A percentile compares a stretch with the other conserved stretches of the same genome.
phyloP scores from a whole-genome alignment of 1,140 invertebrate genomes.

The Ceratosolen fusciceps region DNA sequence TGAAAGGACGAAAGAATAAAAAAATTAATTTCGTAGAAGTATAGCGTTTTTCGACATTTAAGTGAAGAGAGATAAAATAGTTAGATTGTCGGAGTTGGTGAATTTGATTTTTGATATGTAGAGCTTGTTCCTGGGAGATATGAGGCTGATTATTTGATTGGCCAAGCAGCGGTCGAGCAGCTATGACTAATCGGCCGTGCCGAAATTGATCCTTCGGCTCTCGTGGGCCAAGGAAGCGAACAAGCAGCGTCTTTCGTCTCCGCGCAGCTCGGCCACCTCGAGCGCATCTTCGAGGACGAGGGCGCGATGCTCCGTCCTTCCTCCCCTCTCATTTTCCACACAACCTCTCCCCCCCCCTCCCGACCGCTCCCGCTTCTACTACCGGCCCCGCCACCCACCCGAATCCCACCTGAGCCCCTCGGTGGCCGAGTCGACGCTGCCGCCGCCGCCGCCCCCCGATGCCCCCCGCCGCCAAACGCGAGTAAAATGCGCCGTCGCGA shows the following conservation, averaged over 20 bases:
- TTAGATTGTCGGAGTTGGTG: no score
- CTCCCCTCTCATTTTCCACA: no score
- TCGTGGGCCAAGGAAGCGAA: no score
- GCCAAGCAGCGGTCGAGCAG: not conserved
- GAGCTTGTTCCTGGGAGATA: not conserved
- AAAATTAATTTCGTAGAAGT: no score
- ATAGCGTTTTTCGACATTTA: no score
- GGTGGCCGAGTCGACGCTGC: not conserved
- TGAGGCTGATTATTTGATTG: not conserved
- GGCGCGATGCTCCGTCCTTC: no score
- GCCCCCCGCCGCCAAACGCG: constrained; percentile 48
- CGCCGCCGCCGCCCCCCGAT: constrained; percentile 44
- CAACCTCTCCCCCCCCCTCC: no score
- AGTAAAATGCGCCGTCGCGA: not conserved
- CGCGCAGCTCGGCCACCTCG: not conserved
- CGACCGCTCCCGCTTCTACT: no score
- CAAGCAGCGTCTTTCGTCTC: not conserved
- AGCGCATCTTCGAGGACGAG: not conserved
- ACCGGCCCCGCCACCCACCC: no score
- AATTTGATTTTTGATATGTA: not conserved
- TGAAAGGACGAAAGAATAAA: no score
- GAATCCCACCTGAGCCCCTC: no score
- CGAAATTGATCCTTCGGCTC: not conserved
- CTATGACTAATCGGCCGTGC: not conserved
- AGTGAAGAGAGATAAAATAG: no score